Evolutionary conservation across 2,888 invertebrate species (phyloP), one percentile per base, ranked within the genome.

Genomic region (Cheilosia urbana): DNA sequence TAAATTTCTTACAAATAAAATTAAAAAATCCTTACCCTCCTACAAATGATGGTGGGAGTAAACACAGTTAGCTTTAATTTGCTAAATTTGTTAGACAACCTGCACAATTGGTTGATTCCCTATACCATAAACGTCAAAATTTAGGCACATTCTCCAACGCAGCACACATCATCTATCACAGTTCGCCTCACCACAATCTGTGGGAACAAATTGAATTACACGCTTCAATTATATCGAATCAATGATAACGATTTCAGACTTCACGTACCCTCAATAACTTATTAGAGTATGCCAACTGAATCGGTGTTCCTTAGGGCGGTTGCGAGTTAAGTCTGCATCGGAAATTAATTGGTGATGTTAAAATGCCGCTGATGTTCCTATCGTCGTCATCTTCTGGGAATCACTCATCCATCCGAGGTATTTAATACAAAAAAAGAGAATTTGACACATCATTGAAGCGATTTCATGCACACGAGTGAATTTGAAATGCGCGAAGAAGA

Each of bases 381-480:
- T 63, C 45, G 34, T 27, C 57, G 42, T 63, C 63, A 24, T 57
- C 57, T 34, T 65, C 37, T 47, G n/a, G 19, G 9, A 57, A 9
- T 34, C 45, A 34, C 34, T 69, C 57, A 57, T 51, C 24, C 49
- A n/a, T 51, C 30, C 63, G 4, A 24, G 37, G 27, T 66, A 53
- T 40, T 68, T 57, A 57, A 63, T 37, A 42, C 19, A 81, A 21
- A 24, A 17, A 30, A 27, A 75, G 15, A 45, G 3, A 34, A 82
- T 76, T 69, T 82, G 76, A 76, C 76, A 82, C 69, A 58, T 71
- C 76, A 72, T 66, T 51, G 51, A 76, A 65, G 71, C 58, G 58
- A 82, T 76, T 71, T 71, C 13, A 82, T 82, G 76, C 81, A 82
- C 81, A 82, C 76, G 81, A 82, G 30, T 47, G 60, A 76, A 19